phyloP scores from a whole-genome alignment of 2,797 vertebrate genomes.

The Phrynocephalus guinanensis region DNA sequence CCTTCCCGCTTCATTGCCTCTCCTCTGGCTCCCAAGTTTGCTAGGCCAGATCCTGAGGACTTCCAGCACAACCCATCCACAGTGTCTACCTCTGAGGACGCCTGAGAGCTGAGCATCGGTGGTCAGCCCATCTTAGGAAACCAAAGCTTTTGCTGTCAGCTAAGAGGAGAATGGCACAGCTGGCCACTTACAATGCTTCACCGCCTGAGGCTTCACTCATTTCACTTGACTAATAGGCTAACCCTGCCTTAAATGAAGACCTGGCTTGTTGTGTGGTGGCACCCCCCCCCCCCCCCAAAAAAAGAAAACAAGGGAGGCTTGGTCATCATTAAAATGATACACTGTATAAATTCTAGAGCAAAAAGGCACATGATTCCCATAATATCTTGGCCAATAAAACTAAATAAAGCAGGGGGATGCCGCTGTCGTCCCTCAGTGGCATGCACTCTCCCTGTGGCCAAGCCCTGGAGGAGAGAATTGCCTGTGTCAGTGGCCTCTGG shows the following conservation, averaged over 20 bases:
- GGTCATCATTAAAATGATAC: slow-evolving; percentile 26
- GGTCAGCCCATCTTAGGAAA: neutral
- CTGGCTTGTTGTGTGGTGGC: neutral
- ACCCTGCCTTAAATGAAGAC: neutral
- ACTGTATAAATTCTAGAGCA: slow-evolving; percentile 6
- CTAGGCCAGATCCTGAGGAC: neutral
- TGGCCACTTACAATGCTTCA: neutral
- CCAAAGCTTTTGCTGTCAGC: neutral
- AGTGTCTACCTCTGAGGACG: neutral
- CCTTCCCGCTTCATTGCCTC: neutral
- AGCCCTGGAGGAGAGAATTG: slow-evolving; percentile 69
- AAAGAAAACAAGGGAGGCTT: neutral
- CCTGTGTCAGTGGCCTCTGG: slow-evolving; percentile 69
- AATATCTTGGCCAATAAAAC: slow-evolving; percentile 33
- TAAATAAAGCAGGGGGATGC: slow-evolving; percentile 31
- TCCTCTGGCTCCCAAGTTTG: neutral
- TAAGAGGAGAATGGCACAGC: neutral
- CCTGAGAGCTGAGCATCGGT: neutral
- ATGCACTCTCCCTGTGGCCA: slow-evolving; percentile 40
- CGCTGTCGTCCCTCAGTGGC: slow-evolving; percentile 1
- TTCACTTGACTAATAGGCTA: neutral
- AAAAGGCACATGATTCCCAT: slow-evolving; percentile 21
- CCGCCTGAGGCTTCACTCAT: neutral
- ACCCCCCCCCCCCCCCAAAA: slow-evolving; percentile 18
- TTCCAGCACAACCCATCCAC: neutral